Evolutionary conservation across 2,888 invertebrate species (phyloP).

Genomic region (Spilarctia lutea): DNA sequence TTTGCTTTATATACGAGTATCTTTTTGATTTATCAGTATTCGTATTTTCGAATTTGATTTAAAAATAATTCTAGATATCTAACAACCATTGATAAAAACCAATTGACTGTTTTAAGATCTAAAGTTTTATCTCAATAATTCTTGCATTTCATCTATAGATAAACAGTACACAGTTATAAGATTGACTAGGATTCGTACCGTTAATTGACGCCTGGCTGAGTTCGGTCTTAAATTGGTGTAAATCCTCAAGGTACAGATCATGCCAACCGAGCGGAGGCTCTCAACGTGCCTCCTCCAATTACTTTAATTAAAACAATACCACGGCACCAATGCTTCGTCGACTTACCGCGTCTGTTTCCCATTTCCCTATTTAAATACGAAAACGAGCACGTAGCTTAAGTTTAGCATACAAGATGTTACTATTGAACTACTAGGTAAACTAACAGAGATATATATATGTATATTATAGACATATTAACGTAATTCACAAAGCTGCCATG

Average conservation of each 20-base stretch:
- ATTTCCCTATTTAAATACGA: conserved; percentile 86
- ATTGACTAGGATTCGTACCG: conserved; percentile 68
- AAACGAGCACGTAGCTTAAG: conserved; percentile 81
- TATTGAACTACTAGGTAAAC: conserved; percentile 70
- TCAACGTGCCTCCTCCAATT: conserved; percentile 85
- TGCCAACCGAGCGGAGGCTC: conserved; percentile 80
- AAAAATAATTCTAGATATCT: no score
- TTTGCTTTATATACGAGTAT: not conserved
- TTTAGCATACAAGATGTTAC: conserved; percentile 82
- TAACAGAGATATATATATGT: conserved; percentile 62
- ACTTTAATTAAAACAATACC: conserved; percentile 87
- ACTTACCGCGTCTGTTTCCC: conserved; percentile 84
- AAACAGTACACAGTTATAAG: conserved; percentile 50
- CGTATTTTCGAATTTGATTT: no score
- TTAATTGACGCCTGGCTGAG: conserved; percentile 81
- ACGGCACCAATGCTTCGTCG: conserved; percentile 82
- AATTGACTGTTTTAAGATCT: not conserved
- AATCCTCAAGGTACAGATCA: conserved; percentile 86
- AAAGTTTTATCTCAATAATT: not conserved
- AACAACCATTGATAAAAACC: not conserved
- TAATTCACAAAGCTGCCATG: not conserved
- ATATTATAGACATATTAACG: conserved; percentile 38
- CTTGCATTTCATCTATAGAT: conserved; percentile 21
- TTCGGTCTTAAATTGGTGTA: conserved; percentile 83
- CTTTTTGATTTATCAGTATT: no score